Percentiles rank a stretch among this genome's conserved stretches.
These are phyloP conservation scores for Lepidonotus clava DNA, from an alignment of 2,888 invertebrate genomes.

Conservation along the genomic window DNA sequence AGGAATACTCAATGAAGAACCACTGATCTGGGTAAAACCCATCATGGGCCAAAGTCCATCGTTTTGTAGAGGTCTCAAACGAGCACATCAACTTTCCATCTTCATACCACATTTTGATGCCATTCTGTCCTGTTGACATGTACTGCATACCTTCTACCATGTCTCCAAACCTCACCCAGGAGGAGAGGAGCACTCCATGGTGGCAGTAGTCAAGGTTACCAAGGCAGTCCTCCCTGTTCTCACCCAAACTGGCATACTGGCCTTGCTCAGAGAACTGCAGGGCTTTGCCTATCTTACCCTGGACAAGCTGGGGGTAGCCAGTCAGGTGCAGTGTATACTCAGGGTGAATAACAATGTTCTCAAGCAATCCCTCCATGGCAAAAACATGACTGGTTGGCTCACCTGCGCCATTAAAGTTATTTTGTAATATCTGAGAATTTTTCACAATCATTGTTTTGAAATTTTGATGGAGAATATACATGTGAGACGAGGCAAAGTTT, in stretches of 20 bases:
- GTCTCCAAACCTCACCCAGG: slow-evolving; percentile 63
- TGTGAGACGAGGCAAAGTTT: no score
- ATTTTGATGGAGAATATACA: no score
- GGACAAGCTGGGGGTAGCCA: slow-evolving; percentile 59
- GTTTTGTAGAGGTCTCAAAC: slow-evolving; percentile 57
- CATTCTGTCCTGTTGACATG: slow-evolving; percentile 75
- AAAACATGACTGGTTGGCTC: background rate
- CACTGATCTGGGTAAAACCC: slow-evolving; percentile 67
- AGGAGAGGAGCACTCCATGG: slow-evolving; percentile 61
- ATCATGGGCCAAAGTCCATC: slow-evolving; percentile 58
- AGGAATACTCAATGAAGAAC: slow-evolving; percentile 77
- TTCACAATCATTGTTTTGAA: no score
- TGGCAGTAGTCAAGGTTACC: slow-evolving; percentile 72
- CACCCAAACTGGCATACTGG: slow-evolving; percentile 73
- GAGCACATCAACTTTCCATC: slow-evolving; percentile 65
- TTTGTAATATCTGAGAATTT: no score
- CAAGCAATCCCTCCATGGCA: slow-evolving; percentile 24
- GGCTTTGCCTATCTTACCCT: slow-evolving; percentile 72
- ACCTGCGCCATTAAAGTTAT: slow-evolving; percentile 44
- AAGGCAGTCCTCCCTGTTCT: slow-evolving; percentile 70
- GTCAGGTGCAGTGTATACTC: slow-evolving; percentile 5
- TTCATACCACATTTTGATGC: slow-evolving; percentile 73
- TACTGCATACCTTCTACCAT: slow-evolving; percentile 70
- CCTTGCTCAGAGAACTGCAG: slow-evolving; percentile 70
- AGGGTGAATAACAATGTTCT: background rate